Percentiles rank a stretch among this genome's conserved stretches.
Evolutionary conservation across 2,797 vertebrate genomes (phyloP).

Genomic region (Melanotaenia trifasciata): DNA sequence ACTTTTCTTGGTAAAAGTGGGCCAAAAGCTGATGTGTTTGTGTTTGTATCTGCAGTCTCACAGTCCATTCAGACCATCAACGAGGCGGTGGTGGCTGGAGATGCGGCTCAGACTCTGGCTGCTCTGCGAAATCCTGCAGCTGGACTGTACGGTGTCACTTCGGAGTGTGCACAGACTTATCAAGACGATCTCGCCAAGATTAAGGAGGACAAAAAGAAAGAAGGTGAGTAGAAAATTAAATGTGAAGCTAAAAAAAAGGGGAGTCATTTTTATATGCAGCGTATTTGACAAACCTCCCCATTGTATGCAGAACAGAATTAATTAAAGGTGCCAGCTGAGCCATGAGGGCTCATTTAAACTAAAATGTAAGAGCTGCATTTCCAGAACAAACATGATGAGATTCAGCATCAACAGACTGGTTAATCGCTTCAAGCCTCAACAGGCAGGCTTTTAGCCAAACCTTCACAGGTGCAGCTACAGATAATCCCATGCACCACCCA

Average conservation of each 20-base stretch:
- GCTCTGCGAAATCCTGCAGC: conserved; percentile 88
- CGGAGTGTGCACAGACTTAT: conserved; percentile 91
- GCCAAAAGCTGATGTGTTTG: neutral
- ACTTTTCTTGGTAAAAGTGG: neutral
- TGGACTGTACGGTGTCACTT: conserved; percentile 93
- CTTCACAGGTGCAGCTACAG: neutral
- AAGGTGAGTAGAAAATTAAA: conserved; percentile 80
- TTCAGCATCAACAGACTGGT: neutral
- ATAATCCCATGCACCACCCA: neutral
- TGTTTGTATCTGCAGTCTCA: conserved; percentile 82
- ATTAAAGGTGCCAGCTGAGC: neutral
- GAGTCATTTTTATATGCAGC: neutral
- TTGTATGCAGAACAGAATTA: neutral
- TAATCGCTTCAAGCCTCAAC: neutral
- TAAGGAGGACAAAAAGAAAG: conserved; percentile 83
- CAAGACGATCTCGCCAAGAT: conserved; percentile 87
- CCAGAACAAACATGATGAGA: neutral
- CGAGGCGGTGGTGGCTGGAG: conserved; percentile 87
- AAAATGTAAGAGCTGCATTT: neutral
- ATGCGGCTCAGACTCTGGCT: conserved; percentile 85
- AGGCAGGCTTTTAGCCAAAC: neutral
- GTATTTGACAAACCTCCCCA: neutral
- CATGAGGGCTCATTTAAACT: neutral
- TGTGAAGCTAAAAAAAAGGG: neutral
- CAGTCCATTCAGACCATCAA: conserved; percentile 92